phyloP scores from a whole-genome alignment of 2,113 vertebrate genomes.

The Petrocephalus zakoni region DNA sequence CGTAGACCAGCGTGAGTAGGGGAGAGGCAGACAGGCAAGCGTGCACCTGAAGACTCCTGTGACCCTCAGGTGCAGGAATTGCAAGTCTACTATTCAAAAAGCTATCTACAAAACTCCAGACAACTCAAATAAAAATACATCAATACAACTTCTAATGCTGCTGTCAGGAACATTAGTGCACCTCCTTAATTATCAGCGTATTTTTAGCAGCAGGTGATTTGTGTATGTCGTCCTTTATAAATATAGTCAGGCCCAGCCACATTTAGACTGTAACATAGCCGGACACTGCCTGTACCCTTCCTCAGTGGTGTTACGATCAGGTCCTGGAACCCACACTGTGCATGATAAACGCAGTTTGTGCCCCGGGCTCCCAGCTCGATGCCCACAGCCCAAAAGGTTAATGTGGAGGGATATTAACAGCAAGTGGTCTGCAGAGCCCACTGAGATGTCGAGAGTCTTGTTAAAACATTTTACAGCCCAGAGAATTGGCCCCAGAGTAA shows the following conservation, averaged over 20 bases:
- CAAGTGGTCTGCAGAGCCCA: not conserved
- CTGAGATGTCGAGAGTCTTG: constrained; percentile 9
- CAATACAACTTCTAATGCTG: not conserved
- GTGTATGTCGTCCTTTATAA: not conserved
- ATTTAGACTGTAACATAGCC: not conserved
- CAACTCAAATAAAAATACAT: not conserved
- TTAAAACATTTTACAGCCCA: constrained; percentile 27
- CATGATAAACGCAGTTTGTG: not conserved
- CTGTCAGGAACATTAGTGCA: not conserved
- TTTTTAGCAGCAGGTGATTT: not conserved
- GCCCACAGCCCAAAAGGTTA: not conserved
- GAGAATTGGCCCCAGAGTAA: constrained; percentile 24
- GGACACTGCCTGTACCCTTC: not conserved
- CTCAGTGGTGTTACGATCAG: not conserved
- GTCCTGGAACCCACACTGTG: not conserved
- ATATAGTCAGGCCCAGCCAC: not conserved
- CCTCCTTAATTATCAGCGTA: not conserved
- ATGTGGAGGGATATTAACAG: not conserved
- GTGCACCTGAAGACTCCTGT: not conserved
- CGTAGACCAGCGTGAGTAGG: not conserved
- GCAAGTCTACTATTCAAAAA: not conserved
- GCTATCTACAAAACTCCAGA: not conserved
- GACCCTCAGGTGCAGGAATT: too few species aligned
- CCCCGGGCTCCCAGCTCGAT: not conserved
- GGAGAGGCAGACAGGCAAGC: not conserved